Conservation (phyloP, 2,888 invertebrate genomes). For the Rhingia campestris region DNA sequence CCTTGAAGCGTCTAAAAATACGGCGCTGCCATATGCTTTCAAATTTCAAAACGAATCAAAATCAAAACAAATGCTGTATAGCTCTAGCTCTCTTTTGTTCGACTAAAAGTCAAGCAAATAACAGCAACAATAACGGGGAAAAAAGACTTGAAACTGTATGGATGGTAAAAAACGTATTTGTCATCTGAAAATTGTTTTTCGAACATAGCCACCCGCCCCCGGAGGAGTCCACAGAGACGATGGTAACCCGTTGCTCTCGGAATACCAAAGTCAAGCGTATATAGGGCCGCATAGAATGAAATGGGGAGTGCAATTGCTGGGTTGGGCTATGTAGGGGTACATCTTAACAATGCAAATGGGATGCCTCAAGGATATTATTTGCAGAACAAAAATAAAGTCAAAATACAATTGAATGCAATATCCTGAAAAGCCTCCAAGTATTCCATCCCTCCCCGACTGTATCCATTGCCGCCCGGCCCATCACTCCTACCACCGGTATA, state of each 20-base stretch:
- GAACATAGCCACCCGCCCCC: conserved; percentile 17
- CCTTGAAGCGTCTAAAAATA: conserved; percentile 46
- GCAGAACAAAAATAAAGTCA: conserved; percentile 71
- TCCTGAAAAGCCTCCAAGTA: conserved; percentile 74
- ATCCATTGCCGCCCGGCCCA: conserved; percentile 22
- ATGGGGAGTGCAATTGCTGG: conserved; percentile 15
- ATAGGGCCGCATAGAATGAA: conserved; percentile 44
- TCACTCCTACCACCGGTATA: not conserved
- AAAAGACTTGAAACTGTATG: conserved; percentile 20
- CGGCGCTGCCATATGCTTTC: conserved; percentile 24
- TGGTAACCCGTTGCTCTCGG: conserved; percentile 28
- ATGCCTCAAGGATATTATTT: conserved; percentile 74
- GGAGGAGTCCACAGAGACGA: not conserved
- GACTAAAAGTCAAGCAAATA: conserved; percentile 65
- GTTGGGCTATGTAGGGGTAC: conserved; percentile 1
- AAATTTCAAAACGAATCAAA: conserved; percentile 69
- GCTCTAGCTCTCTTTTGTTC: conserved; percentile 54
- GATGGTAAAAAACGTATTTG: conserved; percentile 59
- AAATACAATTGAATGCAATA: conserved; percentile 75
- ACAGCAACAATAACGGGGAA: conserved; percentile 27
- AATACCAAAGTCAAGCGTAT: conserved; percentile 58
- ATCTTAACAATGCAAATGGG: conserved; percentile 74
- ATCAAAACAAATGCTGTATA: conserved; percentile 47
- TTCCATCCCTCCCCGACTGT: conserved; percentile 50
- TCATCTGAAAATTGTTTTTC: conserved; percentile 73